A percentile compares a stretch with the other conserved stretches of the same genome.
Conservation (phyloP, 1,140 invertebrate genomes). For the Lepidurus couesii region DNA sequence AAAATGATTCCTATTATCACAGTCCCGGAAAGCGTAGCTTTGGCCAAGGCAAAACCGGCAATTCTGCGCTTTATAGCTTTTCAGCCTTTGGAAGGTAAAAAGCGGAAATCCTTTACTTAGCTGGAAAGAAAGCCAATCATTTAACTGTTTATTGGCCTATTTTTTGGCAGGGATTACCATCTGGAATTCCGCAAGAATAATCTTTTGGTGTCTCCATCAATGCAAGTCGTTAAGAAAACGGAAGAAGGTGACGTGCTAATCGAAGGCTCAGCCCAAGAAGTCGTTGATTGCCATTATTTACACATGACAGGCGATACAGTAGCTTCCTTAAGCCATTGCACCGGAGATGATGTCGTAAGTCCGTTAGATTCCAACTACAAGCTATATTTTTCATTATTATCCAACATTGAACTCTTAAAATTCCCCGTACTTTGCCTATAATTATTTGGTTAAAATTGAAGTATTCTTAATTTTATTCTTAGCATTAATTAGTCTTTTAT, state of each 20-base stretch:
- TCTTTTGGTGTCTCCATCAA: slow-evolving; percentile 45
- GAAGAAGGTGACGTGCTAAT: slow-evolving; percentile 37
- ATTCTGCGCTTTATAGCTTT: slow-evolving; percentile 5
- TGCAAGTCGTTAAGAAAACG: slow-evolving; percentile 47
- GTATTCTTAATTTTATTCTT: slow-evolving; percentile 28
- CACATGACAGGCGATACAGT: slow-evolving; percentile 45
- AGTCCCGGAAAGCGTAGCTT: slow-evolving; percentile 8
- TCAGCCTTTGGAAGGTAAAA: neutral
- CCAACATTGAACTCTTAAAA: no score
- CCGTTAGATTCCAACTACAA: slow-evolving; percentile 29
- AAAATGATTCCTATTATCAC: slow-evolving; percentile 8
- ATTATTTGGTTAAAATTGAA: slow-evolving; percentile 26
- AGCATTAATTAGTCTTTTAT: slow-evolving; percentile 12
- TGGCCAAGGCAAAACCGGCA: slow-evolving; percentile 1
- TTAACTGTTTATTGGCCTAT: neutral
- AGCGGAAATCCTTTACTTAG: neutral
- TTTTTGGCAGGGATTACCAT: slow-evolving; percentile 30
- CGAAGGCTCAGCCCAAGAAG: slow-evolving; percentile 38
- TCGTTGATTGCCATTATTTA: slow-evolving; percentile 49
- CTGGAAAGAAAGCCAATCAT: neutral
- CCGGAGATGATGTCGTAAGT: slow-evolving; percentile 47
- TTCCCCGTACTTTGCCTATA: neutral
- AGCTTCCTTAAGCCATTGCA: slow-evolving; percentile 52
- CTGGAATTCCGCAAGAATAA: slow-evolving; percentile 46
- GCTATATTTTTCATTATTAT: slow-evolving; percentile 16